Conservation (phyloP, 2,888 invertebrate genomes). For the Rhopalosiphum nymphaeae region DNA sequence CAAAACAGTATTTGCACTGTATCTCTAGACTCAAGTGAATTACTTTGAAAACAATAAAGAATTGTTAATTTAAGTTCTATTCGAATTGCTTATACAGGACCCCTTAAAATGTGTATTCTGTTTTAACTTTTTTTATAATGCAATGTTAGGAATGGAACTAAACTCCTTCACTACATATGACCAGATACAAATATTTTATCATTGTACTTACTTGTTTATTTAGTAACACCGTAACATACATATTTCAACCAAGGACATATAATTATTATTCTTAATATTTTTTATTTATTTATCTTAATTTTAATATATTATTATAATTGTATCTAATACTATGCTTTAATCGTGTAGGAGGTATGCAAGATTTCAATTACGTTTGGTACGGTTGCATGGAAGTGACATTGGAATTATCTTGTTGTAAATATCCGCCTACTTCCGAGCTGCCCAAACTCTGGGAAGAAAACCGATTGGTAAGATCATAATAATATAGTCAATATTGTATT, state of each 20-base stretch:
- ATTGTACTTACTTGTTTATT: not conserved
- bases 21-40: not conserved
- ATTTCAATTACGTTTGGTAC: slow-evolving; percentile 77
- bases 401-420: slow-evolving; percentile 80
- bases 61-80: not conserved
- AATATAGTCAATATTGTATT: slow-evolving; percentile 49
- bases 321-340: not conserved
- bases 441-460: slow-evolving; percentile 75
- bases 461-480: slow-evolving; percentile 71
- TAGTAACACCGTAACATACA: not conserved
- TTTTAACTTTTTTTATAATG: not conserved
- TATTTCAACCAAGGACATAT: not conserved
- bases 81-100: not conserved
- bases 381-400: slow-evolving; percentile 79
- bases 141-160: not conserved
- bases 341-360: slow-evolving; percentile 76
- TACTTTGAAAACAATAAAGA: not conserved
- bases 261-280: no score
- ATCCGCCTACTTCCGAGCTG: slow-evolving; percentile 73
- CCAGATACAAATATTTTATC: not conserved
- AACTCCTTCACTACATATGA: not conserved
- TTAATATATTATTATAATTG: not conserved
- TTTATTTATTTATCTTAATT: no score
- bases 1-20: not conserved
- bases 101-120: not conserved